Conservation (phyloP, 64 coral and sea anemone genomes). For the Hydrozoanthus tunicans region DNA sequence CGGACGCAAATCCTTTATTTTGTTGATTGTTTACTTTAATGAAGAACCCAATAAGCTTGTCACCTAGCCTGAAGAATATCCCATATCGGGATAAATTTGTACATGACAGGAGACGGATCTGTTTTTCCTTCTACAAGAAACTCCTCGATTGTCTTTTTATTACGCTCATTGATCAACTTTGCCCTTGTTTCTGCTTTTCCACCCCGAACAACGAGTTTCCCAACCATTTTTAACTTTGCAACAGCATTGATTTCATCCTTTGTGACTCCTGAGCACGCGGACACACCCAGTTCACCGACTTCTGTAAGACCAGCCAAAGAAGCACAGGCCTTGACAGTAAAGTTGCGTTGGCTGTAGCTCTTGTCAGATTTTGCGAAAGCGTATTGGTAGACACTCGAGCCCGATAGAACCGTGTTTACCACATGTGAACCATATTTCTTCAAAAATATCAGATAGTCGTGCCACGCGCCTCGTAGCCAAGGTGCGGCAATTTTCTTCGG, state of each 20-base stretch:
- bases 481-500: neutral
- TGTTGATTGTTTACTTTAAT: too few species aligned
- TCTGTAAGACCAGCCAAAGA: neutral
- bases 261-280: constrained; percentile 24
- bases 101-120: neutral
- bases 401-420: neutral
- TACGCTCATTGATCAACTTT: neutral
- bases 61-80: constrained; percentile 33
- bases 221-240: neutral
- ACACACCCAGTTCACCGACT: neutral
- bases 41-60: neutral
- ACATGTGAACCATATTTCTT: constrained; percentile 26
- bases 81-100: constrained; percentile 21
- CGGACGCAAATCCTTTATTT: too few species aligned
- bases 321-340: constrained; percentile 33
- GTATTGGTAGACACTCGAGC: constrained; percentile 26
- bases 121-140: constrained; percentile 18
- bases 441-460: constrained; percentile 2
- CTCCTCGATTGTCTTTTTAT: neutral
- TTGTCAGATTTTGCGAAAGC: neutral
- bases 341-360: constrained; percentile 18
- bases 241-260: constrained; percentile 2
- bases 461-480: neutral
- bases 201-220: neutral
- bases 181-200: constrained; percentile 11